Evolutionary conservation across 2,888 invertebrate genomes (phyloP).

Genomic region (Lumbricus terrestris): DNA sequence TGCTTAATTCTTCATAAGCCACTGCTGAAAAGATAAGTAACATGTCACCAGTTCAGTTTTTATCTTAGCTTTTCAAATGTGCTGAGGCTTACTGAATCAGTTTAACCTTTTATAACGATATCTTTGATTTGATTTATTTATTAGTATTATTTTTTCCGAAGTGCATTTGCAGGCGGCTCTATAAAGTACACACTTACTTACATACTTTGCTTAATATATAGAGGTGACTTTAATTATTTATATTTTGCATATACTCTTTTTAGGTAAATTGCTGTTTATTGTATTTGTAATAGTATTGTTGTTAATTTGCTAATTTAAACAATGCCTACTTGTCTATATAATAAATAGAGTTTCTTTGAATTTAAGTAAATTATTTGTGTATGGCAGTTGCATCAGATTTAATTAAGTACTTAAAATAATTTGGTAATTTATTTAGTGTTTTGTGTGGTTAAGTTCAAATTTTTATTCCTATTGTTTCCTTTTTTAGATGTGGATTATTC

Average conservation of each 20-base stretch:
- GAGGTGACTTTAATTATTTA: no score
- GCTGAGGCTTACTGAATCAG: not conserved
- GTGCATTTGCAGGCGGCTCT: no score
- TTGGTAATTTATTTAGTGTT: not conserved
- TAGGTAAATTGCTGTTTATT: not conserved
- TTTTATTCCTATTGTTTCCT: not conserved
- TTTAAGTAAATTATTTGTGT: not conserved
- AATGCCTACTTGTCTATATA: no score
- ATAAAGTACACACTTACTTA: no score
- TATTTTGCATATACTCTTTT: not conserved
- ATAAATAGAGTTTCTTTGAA: not conserved
- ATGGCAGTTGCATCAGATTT: no score
- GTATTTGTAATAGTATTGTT: not conserved
- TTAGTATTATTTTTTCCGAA: no score
- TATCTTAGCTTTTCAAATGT: not conserved
- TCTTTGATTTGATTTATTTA: not conserved
- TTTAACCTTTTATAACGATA: not conserved
- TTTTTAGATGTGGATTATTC: constrained; percentile 15
- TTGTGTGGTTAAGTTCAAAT: not conserved
- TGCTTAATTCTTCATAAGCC: not conserved
- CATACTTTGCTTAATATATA: no score
- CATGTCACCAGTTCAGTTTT: not conserved
- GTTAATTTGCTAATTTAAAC: not conserved
- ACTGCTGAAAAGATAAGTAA: not conserved
- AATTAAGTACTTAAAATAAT: not conserved